Evolutionary conservation across 2,113 vertebrate species (phyloP).

Genomic region (Sebastes fasciatus): DNA sequence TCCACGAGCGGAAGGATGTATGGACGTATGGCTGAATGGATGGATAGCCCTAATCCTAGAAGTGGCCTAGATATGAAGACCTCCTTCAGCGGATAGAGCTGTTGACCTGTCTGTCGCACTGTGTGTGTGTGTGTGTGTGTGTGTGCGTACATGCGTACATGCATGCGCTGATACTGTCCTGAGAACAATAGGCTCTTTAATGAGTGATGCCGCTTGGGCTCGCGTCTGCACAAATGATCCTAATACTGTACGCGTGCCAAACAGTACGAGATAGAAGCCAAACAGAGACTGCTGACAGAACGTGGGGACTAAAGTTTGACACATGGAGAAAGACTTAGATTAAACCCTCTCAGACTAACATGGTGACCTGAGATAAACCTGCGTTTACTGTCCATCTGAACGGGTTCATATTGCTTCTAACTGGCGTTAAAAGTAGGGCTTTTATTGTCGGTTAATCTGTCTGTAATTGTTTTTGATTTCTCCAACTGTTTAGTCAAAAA

Average conservation of each 20-base stretch:
- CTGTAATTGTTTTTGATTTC: neutral
- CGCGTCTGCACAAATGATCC: slow-evolving; percentile 70
- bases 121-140: slow-evolving; percentile 20
- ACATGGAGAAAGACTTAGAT: slow-evolving; percentile 1
- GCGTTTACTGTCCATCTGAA: neutral
- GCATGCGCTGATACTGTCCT: slow-evolving; percentile 6
- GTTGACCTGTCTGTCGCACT: slow-evolving; percentile 54
- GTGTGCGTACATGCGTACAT: slow-evolving; percentile 9
- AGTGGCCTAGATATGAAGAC: slow-evolving; percentile 74
- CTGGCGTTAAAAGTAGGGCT: neutral
- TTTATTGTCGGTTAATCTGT: neutral
- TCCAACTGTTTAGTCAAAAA: neutral
- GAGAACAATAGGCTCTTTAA: slow-evolving; percentile 81
- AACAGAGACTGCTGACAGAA: slow-evolving; percentile 1
- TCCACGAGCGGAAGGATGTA: slow-evolving; percentile 47
- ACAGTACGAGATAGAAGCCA: slow-evolving; percentile 22
- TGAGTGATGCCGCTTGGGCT: slow-evolving; percentile 64
- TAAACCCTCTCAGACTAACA: neutral
- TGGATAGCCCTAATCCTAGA: slow-evolving; percentile 71
- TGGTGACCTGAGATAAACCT: neutral
- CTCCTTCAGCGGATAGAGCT: slow-evolving; percentile 60
- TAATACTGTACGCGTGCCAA: slow-evolving; percentile 78
- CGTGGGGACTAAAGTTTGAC: neutral
- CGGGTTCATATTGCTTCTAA: neutral
- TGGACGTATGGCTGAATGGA: slow-evolving; percentile 61